These are phyloP conservation scores for Ochropacha duplaris DNA, from an alignment of 2,888 invertebrate genomes.

Conservation along the genomic window DNA sequence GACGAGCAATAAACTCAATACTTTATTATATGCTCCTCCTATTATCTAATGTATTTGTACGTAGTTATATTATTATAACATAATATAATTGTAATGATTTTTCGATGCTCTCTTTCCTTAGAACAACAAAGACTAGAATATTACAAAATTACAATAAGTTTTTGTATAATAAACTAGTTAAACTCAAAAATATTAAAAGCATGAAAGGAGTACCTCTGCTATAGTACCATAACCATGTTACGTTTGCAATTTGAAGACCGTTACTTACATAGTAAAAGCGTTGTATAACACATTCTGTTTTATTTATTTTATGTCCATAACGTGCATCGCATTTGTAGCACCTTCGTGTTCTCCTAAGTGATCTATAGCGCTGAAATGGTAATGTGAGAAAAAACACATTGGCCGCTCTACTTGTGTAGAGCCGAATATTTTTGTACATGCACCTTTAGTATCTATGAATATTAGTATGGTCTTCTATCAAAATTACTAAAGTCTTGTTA, in stretches of 20 bases:
- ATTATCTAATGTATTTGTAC: too few species aligned
- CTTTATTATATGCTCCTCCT: too few species aligned
- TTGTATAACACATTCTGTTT: background rate
- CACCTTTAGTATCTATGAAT: background rate
- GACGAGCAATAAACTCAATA: background rate
- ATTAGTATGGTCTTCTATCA: background rate
- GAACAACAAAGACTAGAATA: too few species aligned
- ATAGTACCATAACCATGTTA: background rate
- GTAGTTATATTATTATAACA: too few species aligned
- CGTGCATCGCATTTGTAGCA: slow-evolving; percentile 3
- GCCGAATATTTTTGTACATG: background rate
- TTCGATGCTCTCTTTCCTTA: too few species aligned
- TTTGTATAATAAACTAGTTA: too few species aligned
- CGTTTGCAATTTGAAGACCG: background rate
- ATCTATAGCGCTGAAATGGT: slow-evolving; percentile 3
- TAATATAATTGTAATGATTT: too few species aligned
- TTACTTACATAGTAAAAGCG: background rate
- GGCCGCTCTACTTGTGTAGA: background rate
- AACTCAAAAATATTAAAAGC: too few species aligned
- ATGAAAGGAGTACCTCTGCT: too few species aligned
- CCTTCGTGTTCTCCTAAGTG: background rate
- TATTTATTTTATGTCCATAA: background rate
- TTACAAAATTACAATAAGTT: too few species aligned
- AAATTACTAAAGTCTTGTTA: too few species aligned
- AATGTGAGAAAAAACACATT: background rate